These are phyloP conservation scores for Stictocephala bisonia DNA, from an alignment of 2,888 invertebrate genomes.

Conservation along the genomic window DNA sequence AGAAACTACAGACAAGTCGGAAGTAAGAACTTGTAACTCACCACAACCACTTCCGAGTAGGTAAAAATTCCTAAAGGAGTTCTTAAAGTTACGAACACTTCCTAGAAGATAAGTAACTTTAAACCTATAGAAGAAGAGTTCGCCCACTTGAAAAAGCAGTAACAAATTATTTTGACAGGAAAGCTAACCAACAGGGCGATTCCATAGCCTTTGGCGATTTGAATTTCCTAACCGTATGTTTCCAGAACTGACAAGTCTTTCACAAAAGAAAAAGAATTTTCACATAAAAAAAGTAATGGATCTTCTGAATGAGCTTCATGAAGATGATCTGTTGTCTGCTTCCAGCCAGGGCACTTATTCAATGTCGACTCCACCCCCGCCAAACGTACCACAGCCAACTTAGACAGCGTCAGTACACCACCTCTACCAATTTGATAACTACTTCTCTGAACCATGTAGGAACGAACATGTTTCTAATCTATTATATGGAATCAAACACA, in stretches of 20 bases:
- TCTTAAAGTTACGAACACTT: too few relatives aligned
- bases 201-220: conserved; percentile 15
- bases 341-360: conserved; percentile 13
- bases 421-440: too few relatives aligned
- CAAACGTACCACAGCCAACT: too few relatives aligned
- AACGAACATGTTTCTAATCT: too few relatives aligned
- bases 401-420: too few relatives aligned
- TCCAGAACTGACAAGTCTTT: conserved; percentile 16
- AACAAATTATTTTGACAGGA: conserved; percentile 30
- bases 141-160: conserved; percentile 22
- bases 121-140: conserved; percentile 1
- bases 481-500: too few relatives aligned
- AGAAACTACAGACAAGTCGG: not conserved
- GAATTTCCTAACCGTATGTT: conserved; percentile 29
- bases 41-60: not conserved
- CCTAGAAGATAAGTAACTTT: too few relatives aligned
- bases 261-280: conserved; percentile 24
- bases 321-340: conserved; percentile 28
- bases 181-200: conserved; percentile 17
- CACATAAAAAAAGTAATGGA: conserved; percentile 21
- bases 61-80: too few relatives aligned
- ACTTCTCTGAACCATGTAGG: too few relatives aligned
- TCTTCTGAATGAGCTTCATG: conserved; percentile 31
- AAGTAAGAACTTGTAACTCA: not conserved
- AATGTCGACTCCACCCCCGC: conserved; percentile 12